These are phyloP conservation scores for Motacilla tschutschensis DNA, from an alignment of 2,113 vertebrate species.

Conservation along the genomic window DNA sequence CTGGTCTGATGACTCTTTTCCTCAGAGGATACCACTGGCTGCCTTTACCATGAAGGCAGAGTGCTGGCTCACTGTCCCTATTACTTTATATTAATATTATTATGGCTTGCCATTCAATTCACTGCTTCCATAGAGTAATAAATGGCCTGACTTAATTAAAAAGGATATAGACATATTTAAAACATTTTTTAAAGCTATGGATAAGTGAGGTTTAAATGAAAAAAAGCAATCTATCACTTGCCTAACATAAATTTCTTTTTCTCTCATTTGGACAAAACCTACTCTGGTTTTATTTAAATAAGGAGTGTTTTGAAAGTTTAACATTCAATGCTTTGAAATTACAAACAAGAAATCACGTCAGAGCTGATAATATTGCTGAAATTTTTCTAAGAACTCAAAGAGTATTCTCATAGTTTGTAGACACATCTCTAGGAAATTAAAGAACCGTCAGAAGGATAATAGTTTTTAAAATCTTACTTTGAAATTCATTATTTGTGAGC, in stretches of 20 bases:
- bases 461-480: not conserved
- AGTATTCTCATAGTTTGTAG: not conserved
- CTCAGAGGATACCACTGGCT: accelerated
- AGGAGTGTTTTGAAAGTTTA: not conserved
- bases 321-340: not conserved
- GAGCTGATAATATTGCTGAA: not conserved
- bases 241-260: not conserved
- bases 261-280: not conserved
- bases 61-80: not conserved
- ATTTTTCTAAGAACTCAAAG: not conserved
- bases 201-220: not conserved
- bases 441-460: not conserved
- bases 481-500: not conserved
- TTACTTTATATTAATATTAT: not conserved
- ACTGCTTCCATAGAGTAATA: not conserved
- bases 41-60: not conserved
- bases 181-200: not conserved
- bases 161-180: not conserved
- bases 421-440: not conserved
- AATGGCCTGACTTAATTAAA: not conserved
- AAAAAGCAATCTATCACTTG: not conserved
- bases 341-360: not conserved
- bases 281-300: not conserved
- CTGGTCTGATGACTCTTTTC: not conserved
- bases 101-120: not conserved